Percentiles rank a stretch among this genome's conserved stretches.
These are phyloP conservation scores for Neofelis nebulosa DNA, from an alignment of 2,113 vertebrate genomes.

Conservation along the genomic window DNA sequence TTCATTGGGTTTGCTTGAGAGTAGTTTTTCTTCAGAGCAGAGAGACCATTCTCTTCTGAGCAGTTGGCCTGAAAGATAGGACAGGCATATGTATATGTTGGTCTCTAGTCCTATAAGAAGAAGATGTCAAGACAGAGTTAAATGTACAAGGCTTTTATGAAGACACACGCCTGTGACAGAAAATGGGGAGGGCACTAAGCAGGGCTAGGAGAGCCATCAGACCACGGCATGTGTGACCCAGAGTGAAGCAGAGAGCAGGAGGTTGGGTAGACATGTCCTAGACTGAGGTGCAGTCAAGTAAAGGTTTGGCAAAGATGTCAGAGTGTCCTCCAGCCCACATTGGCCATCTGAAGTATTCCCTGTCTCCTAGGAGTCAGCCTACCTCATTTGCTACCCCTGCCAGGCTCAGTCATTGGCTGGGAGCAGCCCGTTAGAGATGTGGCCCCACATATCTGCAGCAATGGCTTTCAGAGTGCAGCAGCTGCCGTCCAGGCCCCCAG, in stretches of 20 bases:
- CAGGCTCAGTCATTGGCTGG: not conserved
- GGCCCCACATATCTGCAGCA: not conserved
- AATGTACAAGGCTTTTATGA: not conserved
- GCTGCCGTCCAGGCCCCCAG: not conserved
- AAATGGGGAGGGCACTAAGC: not conserved
- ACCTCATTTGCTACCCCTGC: not conserved
- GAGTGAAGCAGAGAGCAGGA: not conserved
- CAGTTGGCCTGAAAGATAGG: not conserved
- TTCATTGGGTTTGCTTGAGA: not conserved
- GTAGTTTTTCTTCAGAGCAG: slow-evolving; percentile 17
- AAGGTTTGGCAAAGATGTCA: not conserved
- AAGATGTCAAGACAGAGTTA: not conserved
- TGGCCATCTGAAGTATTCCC: not conserved
- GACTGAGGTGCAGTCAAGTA: not conserved
- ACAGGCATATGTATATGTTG: not conserved
- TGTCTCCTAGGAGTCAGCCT: not conserved
- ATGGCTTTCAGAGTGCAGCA: not conserved
- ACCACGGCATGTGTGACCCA: not conserved
- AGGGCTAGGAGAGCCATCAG: not conserved
- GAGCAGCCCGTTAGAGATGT: not conserved
- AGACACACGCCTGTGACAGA: not conserved
- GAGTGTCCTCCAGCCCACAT: not conserved
- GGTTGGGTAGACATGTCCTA: not conserved
- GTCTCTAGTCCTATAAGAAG: not conserved
- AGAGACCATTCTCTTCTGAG: not conserved